A percentile compares a stretch with the other conserved stretches of the same genome.
Evolutionary conservation across 2,888 invertebrate genomes (phyloP).

Genomic region (Hypercompe scribonia): DNA sequence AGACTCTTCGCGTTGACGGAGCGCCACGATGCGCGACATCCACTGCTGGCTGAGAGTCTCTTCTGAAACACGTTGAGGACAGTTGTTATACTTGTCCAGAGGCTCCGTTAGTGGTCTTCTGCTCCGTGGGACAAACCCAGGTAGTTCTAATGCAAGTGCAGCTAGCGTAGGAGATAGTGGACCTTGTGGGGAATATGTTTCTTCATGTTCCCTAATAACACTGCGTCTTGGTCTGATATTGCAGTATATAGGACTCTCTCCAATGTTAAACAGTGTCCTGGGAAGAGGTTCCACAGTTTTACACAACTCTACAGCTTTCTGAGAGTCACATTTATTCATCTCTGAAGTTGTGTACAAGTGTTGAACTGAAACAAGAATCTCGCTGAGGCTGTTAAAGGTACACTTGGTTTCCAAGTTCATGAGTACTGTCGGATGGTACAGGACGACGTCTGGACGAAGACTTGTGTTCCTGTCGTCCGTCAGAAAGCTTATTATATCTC

Average conservation of each 20-base stretch:
- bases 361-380: constrained; percentile 65
- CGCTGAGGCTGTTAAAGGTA: constrained; percentile 58
- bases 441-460: constrained; percentile 74
- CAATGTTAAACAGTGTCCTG: constrained; percentile 61
- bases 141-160: constrained; percentile 80
- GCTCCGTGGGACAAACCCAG: constrained; percentile 80
- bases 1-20: constrained; percentile 83
- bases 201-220: constrained; percentile 47
- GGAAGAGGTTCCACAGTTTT: constrained; percentile 70
- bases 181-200: constrained; percentile 51
- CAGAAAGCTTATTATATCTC: constrained; percentile 72
- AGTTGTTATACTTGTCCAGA: constrained; percentile 63
- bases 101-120: constrained; percentile 69
- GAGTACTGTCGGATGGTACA: constrained; percentile 82
- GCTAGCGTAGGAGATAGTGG: constrained; percentile 79
- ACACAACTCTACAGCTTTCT: constrained; percentile 75
- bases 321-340: constrained; percentile 79
- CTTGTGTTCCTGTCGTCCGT: constrained; percentile 66
- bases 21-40: constrained; percentile 84
- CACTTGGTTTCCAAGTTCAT: constrained; percentile 70
- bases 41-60: constrained; percentile 86
- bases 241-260: constrained; percentile 75
- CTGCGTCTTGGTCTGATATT: constrained; percentile 69
- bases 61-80: constrained; percentile 83
- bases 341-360: constrained; percentile 57